Conservation (phyloP, 2,888 invertebrate genomes). For the Pseudococcus viburni region DNA sequence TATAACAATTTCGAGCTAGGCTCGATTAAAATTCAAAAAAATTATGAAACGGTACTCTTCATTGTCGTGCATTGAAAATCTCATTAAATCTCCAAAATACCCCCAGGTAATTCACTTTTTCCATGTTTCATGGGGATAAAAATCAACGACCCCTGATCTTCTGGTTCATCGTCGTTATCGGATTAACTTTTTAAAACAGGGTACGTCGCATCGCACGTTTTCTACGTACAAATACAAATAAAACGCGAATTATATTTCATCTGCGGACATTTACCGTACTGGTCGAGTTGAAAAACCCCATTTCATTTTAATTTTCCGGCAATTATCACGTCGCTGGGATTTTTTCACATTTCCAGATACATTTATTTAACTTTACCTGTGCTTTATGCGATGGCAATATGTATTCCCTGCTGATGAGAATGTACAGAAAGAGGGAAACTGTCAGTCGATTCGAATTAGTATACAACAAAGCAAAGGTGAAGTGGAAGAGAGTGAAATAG, state of each 20-base stretch:
- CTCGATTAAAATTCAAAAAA: too few relatives aligned
- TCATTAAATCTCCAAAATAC: too few relatives aligned
- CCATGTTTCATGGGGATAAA: neutral
- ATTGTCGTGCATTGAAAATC: too few relatives aligned
- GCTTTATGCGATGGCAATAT: too few relatives aligned
- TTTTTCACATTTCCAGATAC: neutral
- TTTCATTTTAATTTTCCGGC: slow-evolving; percentile 24
- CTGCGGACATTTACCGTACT: neutral
- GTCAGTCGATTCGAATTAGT: neutral
- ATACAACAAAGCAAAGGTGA: neutral
- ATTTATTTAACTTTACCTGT: too few relatives aligned
- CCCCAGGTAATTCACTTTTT: too few relatives aligned
- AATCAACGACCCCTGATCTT: neutral
- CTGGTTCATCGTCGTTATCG: neutral
- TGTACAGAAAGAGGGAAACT: neutral
- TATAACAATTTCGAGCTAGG: too few relatives aligned
- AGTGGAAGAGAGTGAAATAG: neutral
- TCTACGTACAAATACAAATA: neutral
- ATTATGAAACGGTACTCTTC: too few relatives aligned
- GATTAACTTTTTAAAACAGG: slow-evolving; percentile 1
- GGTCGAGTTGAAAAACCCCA: slow-evolving; percentile 5
- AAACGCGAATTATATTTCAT: neutral
- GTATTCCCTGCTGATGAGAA: too few relatives aligned
- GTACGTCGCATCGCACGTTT: neutral
- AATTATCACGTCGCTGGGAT: neutral